Conservation (phyloP, 2,113 vertebrate species). For the Mola mola region DNA sequence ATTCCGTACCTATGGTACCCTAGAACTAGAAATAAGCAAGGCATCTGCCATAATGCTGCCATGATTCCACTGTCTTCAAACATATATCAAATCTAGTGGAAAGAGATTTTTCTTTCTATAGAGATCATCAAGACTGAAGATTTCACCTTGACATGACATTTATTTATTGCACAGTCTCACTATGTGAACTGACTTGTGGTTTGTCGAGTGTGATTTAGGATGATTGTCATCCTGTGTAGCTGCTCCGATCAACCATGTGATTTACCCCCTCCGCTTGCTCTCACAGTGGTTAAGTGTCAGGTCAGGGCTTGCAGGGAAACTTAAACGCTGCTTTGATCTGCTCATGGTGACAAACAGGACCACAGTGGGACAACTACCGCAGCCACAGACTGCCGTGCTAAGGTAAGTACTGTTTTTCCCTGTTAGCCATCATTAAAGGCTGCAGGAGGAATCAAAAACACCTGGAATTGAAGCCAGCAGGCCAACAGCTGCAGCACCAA, state of each 20-base stretch:
- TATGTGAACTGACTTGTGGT: too few relatives aligned
- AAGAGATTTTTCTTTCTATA: too few relatives aligned
- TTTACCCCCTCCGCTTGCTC: neutral
- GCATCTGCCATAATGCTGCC: too few relatives aligned
- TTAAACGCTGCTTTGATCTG: constrained; percentile 54
- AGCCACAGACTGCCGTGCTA: neutral
- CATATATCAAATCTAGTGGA: too few relatives aligned
- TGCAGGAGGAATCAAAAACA: neutral
- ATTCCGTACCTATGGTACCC: too few relatives aligned
- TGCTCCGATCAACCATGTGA: constrained; percentile 27
- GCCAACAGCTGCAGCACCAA: too few relatives aligned
- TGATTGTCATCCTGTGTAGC: constrained; percentile 12
- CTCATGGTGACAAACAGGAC: constrained; percentile 49
- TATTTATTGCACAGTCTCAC: neutral
- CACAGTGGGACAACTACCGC: constrained; percentile 21
- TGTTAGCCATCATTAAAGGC: neutral
- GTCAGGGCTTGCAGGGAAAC: constrained; percentile 55
- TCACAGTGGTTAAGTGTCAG: constrained; percentile 33
- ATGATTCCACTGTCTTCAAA: too few relatives aligned
- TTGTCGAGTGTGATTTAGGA: neutral
- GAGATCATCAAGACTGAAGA: neutral
- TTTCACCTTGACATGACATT: neutral
- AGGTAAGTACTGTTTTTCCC: constrained; percentile 3
- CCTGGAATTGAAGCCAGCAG: neutral
- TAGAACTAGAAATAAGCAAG: too few relatives aligned